Evolutionary conservation across 2,113 vertebrate genomes (phyloP).

Genomic region (Mormyrus iriodes): DNA sequence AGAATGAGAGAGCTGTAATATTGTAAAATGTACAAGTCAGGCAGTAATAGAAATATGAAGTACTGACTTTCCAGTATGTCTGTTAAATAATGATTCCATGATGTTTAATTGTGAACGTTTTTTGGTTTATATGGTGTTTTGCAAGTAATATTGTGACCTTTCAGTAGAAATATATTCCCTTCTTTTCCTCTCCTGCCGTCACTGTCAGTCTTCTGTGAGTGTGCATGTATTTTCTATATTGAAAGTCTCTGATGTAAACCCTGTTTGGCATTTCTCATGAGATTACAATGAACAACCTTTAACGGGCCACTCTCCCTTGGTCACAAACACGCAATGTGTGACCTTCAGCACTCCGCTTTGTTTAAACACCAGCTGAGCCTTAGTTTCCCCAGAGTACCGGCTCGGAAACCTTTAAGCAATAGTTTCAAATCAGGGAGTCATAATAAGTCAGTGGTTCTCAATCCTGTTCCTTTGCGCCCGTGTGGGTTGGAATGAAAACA

Average conservation of each 20-base stretch:
- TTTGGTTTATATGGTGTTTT: not conserved
- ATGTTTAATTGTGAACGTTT: not conserved
- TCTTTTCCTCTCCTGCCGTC: not conserved
- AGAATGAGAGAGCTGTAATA: not conserved
- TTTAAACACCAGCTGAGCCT: not conserved
- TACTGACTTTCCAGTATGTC: not conserved
- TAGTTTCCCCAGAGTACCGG: not conserved
- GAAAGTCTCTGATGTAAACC: not conserved
- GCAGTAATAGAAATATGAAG: not conserved
- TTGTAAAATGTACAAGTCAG: not conserved
- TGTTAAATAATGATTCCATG: not conserved
- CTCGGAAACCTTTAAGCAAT: not conserved
- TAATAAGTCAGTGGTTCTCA: not conserved
- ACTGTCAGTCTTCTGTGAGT: not conserved
- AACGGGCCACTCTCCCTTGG: not conserved
- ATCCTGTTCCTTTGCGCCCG: not conserved
- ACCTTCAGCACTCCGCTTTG: conserved; percentile 11
- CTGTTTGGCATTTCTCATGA: not conserved
- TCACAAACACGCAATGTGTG: conserved; percentile 12
- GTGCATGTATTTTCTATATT: not conserved
- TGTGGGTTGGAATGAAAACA: not conserved
- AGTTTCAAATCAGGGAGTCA: not conserved
- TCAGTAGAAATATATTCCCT: not conserved
- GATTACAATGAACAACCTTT: not conserved
- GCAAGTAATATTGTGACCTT: not conserved